Evolutionary conservation across 1,140 invertebrate genomes (phyloP).

Genomic region (Drosophila parvula): DNA sequence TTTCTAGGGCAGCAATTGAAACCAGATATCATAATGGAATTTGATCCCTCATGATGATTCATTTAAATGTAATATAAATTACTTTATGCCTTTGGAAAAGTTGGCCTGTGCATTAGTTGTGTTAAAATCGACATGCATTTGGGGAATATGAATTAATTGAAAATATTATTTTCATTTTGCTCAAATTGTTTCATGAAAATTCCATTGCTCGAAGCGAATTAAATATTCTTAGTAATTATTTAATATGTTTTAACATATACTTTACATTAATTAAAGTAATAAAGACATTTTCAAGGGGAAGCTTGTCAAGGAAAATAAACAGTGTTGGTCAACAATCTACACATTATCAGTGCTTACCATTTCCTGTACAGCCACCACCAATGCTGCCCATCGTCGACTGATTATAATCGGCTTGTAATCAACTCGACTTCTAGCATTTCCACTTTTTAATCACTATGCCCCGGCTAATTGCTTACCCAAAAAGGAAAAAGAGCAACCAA

Average conservation of each 20-base stretch:
- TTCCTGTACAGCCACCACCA: neutral
- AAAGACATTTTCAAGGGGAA: neutral
- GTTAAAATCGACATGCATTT: neutral
- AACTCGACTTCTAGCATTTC: conserved; percentile 44
- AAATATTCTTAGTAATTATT: neutral
- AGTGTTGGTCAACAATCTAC: neutral
- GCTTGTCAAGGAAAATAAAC: neutral
- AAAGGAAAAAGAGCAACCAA: conserved; percentile 4
- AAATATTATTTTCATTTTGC: neutral
- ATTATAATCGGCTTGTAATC: conserved; percentile 42
- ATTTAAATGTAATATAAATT: conserved; percentile 1
- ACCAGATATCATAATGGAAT: conserved; percentile 13
- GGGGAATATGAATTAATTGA: conserved; percentile 2
- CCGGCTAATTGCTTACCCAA: conserved; percentile 58
- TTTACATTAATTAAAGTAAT: neutral
- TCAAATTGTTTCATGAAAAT: too few relatives aligned
- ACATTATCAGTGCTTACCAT: neutral
- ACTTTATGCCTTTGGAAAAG: neutral
- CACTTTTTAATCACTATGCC: conserved; percentile 40
- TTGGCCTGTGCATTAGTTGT: neutral
- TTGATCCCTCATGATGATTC: conserved; percentile 15
- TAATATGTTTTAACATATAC: neutral
- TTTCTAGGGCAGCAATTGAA: conserved; percentile 1
- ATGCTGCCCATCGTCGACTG: neutral
- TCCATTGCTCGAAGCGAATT: too few relatives aligned